Evolutionary conservation across 2,888 invertebrate species (phyloP), one percentile per base, ranked within the genome.

Genomic region (Lasioglossum figueresi): DNA sequence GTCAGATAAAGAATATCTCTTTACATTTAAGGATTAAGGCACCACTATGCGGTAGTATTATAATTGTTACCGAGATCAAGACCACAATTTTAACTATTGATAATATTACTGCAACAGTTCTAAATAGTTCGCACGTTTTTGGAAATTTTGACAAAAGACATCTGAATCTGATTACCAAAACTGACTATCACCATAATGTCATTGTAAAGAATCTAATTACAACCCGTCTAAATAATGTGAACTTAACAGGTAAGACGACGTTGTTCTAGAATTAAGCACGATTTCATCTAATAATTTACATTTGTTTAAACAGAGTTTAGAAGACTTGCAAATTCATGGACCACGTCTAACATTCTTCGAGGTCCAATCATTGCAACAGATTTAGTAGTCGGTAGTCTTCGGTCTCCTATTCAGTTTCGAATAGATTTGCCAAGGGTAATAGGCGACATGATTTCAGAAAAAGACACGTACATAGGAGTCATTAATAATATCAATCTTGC

Each of bases 401-500:
- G 70, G 19, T 78, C 83, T 0, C 72, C 87, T 5, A 34, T 59
- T 16, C 83, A 82, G 31, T 87, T 93, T 56, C 19, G 63, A 16
- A 52, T 86, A 6, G 75, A 90, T 16, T 78, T 91, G 27, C 92
- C 91, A 4, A 45, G 23, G 4, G 74, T 80, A 81, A 83, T 92
- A 10, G 84, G 82, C 70, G 93, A 92, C 75, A 84, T 96, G 16
- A 91, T 91, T 2, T 91, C 95, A 19, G 90, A 91, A 75, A 94
- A 94, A 71, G 93, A 95, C 74, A 90, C 93, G 37, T 88, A 91
- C 75, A 91, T 95, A 16, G 95, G 95, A n/a, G 93, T 91, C 1
- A 93, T 96, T 48, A 96, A 95, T 87, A 87, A 92, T 52, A 82
- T 95, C 10, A 89, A 95, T 90, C 78, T 96, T 16, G 79, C 84